Evolutionary conservation across 2,113 vertebrate species (phyloP).

Genomic region (Labeo catla): DNA sequence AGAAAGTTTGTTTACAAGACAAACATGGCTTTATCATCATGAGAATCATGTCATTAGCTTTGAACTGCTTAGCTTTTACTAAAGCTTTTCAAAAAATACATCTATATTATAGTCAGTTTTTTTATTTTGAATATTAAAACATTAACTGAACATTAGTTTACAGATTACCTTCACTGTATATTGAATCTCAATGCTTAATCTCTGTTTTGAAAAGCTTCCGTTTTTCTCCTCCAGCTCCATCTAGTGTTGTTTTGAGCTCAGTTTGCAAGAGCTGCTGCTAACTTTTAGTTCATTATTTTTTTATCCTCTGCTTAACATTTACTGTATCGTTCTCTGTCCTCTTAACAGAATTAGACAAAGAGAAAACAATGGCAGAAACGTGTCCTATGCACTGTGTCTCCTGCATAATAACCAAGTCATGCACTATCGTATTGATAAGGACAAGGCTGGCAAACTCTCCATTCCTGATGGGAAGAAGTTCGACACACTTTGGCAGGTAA

Average conservation of each 20-base stretch:
- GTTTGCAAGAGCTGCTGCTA: neutral
- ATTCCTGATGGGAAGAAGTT: slow-evolving; percentile 97
- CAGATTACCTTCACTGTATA: no score
- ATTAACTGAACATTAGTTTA: neutral
- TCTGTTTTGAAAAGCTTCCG: neutral
- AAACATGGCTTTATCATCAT: neutral
- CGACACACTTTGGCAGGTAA: slow-evolving; percentile 96
- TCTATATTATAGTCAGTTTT: neutral
- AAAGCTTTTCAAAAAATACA: neutral
- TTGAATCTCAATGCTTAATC: neutral
- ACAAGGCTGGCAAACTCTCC: slow-evolving; percentile 87
- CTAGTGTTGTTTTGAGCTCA: neutral
- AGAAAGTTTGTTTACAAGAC: neutral
- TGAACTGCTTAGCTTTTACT: neutral
- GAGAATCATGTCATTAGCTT: neutral
- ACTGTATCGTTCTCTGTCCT: neutral
- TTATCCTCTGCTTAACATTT: neutral
- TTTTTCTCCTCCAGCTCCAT: neutral
- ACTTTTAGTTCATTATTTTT: neutral
- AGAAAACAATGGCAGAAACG: slow-evolving; percentile 76
- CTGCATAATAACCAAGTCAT: slow-evolving; percentile 87
- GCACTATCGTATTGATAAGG: slow-evolving; percentile 93
- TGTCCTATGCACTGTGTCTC: slow-evolving; percentile 89
- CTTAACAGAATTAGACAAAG: slow-evolving; percentile 86
- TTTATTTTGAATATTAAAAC: neutral